These are phyloP conservation scores for Chloropsis cyanopogon DNA, from an alignment of 2,113 vertebrate species.

Conservation along the genomic window DNA sequence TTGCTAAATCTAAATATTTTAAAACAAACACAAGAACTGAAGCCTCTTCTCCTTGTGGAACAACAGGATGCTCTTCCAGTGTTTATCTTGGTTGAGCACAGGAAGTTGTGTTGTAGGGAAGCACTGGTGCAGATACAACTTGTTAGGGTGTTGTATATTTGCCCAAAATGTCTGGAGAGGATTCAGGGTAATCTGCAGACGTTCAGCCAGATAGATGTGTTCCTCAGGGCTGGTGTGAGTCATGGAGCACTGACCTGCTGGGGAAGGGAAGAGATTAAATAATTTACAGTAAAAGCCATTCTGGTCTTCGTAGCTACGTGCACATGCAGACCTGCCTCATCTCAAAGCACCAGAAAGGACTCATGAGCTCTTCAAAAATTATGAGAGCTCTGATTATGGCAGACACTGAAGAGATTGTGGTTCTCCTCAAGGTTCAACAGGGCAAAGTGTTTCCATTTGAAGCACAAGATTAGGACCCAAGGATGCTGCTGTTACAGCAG, in stretches of 20 bases:
- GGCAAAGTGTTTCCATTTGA: background rate
- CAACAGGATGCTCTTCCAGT: background rate
- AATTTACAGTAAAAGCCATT: conserved; percentile 23
- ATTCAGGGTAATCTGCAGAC: conserved; percentile 16
- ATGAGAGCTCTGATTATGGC: background rate
- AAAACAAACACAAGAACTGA: background rate
- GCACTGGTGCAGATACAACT: background rate
- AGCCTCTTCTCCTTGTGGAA: background rate
- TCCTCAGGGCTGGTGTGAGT: conserved; percentile 20
- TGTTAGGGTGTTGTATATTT: background rate
- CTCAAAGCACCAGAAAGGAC: background rate
- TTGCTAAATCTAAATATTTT: conserved; percentile 13
- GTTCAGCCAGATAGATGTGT: background rate
- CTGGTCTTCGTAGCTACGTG: background rate
- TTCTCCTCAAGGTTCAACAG: background rate
- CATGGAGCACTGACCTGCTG: conserved; percentile 4
- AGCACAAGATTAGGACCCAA: background rate
- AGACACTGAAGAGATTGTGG: background rate
- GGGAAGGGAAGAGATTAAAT: conserved; percentile 17
- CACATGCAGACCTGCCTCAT: background rate
- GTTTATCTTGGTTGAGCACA: background rate
- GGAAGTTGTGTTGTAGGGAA: background rate
- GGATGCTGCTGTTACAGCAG: background rate
- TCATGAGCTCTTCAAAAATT: background rate
- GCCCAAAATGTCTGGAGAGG: background rate